These are phyloP conservation scores for Sisyra terminalis DNA, from an alignment of 2,888 invertebrate genomes.

Conservation along the genomic window DNA sequence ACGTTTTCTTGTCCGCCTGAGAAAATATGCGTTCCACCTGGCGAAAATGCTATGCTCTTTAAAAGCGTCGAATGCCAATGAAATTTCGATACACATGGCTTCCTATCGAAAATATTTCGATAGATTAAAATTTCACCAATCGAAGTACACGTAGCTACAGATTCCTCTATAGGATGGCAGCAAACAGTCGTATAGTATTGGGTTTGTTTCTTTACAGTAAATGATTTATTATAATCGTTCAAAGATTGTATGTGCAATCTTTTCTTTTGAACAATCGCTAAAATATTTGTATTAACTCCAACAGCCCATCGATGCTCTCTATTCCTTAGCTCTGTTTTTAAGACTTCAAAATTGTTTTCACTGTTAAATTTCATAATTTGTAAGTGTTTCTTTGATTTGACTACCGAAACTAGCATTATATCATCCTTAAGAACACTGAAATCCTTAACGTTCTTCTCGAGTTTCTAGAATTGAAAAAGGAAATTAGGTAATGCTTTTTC, in stretches of 20 bases:
- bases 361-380: too few species aligned
- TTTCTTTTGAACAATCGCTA: constrained; percentile 4
- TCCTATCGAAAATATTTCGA: constrained; percentile 28
- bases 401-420: too few species aligned
- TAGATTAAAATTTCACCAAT: constrained; percentile 47
- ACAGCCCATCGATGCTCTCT: not conserved
- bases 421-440: too few species aligned
- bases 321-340: too few species aligned
- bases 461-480: too few species aligned
- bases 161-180: constrained; percentile 45
- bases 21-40: constrained; percentile 45
- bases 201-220: constrained; percentile 10
- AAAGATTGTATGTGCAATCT: not conserved
- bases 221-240: not conserved
- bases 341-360: too few species aligned
- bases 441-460: too few species aligned
- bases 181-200: constrained; percentile 41
- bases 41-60: constrained; percentile 45
- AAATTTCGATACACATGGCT: constrained; percentile 26
- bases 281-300: not conserved
- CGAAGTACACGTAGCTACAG: constrained; percentile 50
- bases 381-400: too few species aligned
- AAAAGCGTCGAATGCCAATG: constrained; percentile 69
- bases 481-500: too few species aligned
- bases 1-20: constrained; percentile 67